Evolutionary conservation across 92 coral and sea anemone species (phyloP).

Genomic region (Umimayanthus kanabou): DNA sequence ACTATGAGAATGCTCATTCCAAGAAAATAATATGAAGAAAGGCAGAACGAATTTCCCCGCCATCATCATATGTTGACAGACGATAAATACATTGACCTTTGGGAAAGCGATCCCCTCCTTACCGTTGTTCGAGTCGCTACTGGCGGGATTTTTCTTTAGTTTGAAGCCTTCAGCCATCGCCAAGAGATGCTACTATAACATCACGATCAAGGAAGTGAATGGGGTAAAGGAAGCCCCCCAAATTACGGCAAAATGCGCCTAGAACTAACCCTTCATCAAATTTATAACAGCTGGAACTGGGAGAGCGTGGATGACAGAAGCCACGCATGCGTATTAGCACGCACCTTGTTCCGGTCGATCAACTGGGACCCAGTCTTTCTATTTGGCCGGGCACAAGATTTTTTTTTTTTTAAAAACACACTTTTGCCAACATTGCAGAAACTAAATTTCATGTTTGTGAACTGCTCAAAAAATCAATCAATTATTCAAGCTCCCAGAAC

Average conservation of each 20-base stretch:
- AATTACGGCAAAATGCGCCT: slow-evolving; percentile 7
- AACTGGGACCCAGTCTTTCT: slow-evolving; percentile 26
- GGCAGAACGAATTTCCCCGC: slow-evolving; percentile 18
- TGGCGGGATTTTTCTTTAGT: slow-evolving; percentile 67
- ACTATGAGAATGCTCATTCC: too few species aligned
- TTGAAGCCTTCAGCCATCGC: slow-evolving; percentile 85
- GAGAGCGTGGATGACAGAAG: slow-evolving; percentile 5
- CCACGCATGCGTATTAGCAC: not conserved
- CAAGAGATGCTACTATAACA: not conserved
- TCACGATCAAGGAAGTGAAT: not conserved
- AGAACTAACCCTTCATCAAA: slow-evolving; percentile 8
- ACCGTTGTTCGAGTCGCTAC: slow-evolving; percentile 71
- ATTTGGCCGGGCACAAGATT: too few species aligned
- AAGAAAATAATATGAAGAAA: not conserved
- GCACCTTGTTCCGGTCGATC: slow-evolving; percentile 24
- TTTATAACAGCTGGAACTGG: slow-evolving; percentile 35
- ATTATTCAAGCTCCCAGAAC: too few species aligned
- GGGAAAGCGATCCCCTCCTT: not conserved
- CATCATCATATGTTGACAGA: slow-evolving; percentile 16
- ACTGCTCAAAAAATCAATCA: too few species aligned
- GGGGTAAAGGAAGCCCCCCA: slow-evolving; percentile 9
- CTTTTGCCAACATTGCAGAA: not conserved
- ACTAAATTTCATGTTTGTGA: not conserved
- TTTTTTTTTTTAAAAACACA: not conserved
- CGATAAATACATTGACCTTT: not conserved